phyloP scores from a whole-genome alignment of 30 jellyfish, hydroid and myxozoan genomes.

The Phacellophora camtschatica region DNA sequence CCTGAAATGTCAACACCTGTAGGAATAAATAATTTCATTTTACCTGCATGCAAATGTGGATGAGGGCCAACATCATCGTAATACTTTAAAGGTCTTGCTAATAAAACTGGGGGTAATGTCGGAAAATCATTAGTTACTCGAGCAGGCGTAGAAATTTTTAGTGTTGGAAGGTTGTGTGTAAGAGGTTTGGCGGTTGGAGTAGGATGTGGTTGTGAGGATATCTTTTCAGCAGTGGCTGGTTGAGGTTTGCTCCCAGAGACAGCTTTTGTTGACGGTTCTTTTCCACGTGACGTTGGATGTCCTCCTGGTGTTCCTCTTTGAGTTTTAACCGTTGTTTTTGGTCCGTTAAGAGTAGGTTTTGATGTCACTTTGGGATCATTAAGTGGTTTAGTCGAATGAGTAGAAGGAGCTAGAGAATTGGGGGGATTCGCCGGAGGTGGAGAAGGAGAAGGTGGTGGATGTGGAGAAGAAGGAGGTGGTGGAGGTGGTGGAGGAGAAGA shows the following conservation, averaged over 20 bases:
- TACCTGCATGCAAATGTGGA: slow-evolving; percentile 96
- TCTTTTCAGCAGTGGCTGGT: background rate
- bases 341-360: background rate
- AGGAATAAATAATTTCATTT: slow-evolving; percentile 79
- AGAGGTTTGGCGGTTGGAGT: background rate
- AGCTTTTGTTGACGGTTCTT: background rate
- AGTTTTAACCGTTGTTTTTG: background rate
- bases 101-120: slow-evolving; percentile 54
- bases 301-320: too few relatives aligned
- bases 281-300: too few relatives aligned
- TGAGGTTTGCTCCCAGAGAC: background rate
- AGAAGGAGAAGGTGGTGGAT: slow-evolving; percentile 53
- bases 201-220: background rate
- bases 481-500: slow-evolving; percentile 58
- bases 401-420: background rate
- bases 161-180: background rate
- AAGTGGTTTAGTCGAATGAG: background rate
- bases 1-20: slow-evolving; percentile 47
- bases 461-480: slow-evolving; percentile 35
- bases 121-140: slow-evolving; percentile 40
- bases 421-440: slow-evolving; percentile 51
- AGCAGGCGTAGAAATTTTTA: background rate
- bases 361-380: too few relatives aligned
- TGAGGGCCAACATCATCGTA: slow-evolving; percentile 36
- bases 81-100: slow-evolving; percentile 90